Base-by-base conservation (phyloP, 2,113 vertebrate genomes). In the Lota lota region DNA sequence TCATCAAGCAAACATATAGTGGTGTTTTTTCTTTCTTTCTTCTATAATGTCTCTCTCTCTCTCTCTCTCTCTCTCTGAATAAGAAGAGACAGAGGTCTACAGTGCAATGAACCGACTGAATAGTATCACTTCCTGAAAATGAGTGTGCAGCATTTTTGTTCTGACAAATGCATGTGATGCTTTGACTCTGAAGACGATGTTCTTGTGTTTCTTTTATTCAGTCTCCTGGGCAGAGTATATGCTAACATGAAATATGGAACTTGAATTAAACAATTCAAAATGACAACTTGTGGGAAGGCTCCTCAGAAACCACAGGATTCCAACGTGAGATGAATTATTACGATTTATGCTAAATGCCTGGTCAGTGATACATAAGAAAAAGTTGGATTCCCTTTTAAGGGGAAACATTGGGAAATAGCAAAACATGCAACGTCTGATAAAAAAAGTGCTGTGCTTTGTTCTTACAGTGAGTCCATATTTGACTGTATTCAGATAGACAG, bases 1-100 rank as follows among this genome's bases (percentile, higher is more conserved):
- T 98, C 93, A 97, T 99, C 95, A 99, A 96, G 92, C 93, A 95
- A 97, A 97, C 93, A 89, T 94, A 98, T 97, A 94, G 95, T 93
- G 90, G 89, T 91, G 93, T 90, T 79, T 91, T 93, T 87, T 97
- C 97, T 98, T 96, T 97, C 94, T 92, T 47, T 47, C 40, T 14
- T 47, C 28, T 47, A 10, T 12, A 10, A 10, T 47, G 10, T 47
- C 10, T 89, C 89, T 92, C 93, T 74, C 74, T 88, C 91, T 89
- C 88, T 91, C 28, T 33, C 28, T 89, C 89, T 92, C 93, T 74
- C 74, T 88, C 91, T 89, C 88, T 91, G 83, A 92, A 87, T 85
- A 93, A 92, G 90, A 91, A 92, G 94, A 94, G 92, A 93, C 93
- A 92, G 94, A 91, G 87, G 90, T 92, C 89, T 90, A 92, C 93